Percentiles rank a stretch among this genome's conserved stretches.
These are phyloP conservation scores for Pseudachorutes palmiensis DNA, from an alignment of 1,140 invertebrate species.

Conservation along the genomic window DNA sequence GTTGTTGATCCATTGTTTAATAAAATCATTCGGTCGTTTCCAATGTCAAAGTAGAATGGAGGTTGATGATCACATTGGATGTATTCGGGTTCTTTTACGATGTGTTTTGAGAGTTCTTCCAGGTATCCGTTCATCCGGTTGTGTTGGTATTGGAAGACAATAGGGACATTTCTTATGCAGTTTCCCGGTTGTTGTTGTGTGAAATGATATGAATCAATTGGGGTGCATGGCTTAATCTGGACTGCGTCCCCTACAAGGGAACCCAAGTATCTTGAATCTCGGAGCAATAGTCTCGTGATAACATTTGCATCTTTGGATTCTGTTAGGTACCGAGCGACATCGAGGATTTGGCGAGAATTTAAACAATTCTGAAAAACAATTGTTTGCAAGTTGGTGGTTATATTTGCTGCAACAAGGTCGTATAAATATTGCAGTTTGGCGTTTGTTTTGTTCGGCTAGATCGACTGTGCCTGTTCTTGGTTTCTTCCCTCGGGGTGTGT, in stretches of 20 bases:
- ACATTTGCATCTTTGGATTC: not conserved
- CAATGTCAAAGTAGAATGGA: constrained; percentile 3
- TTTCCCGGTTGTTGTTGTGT: not conserved
- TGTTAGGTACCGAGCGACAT: not conserved
- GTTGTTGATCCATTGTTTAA: not conserved
- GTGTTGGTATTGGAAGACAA: not conserved
- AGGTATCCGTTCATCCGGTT: not conserved
- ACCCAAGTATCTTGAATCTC: not conserved
- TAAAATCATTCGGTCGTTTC: not conserved
- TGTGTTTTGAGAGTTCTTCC: not conserved
- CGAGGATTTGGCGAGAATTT: not conserved
- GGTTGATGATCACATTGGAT: not conserved
- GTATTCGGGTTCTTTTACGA: not conserved
- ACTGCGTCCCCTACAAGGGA: not conserved
- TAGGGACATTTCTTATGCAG: not conserved
- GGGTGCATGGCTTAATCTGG: not conserved
- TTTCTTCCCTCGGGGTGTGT: not conserved
- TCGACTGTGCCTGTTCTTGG: not conserved
- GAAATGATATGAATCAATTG: not conserved
- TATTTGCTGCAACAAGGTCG: not conserved
- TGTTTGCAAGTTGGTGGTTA: not conserved
- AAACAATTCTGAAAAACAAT: not conserved
- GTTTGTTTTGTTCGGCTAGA: not conserved
- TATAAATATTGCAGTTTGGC: not conserved
- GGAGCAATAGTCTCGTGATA: not conserved